Evolutionary conservation across 2,113 vertebrate genomes (phyloP).

Genomic region (Empidonax traillii): DNA sequence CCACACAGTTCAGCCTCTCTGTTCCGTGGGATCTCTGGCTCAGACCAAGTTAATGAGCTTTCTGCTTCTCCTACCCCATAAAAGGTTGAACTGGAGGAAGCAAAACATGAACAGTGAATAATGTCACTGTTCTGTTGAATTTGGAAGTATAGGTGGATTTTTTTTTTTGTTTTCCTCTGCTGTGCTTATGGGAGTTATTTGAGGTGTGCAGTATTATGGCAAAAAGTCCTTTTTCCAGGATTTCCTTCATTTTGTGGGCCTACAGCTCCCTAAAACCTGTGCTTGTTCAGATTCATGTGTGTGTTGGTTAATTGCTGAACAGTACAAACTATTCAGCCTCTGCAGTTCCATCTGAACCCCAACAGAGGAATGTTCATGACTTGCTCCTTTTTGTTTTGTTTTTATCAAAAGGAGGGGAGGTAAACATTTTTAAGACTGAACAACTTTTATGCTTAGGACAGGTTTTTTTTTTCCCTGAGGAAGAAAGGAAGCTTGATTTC

Average conservation of each 20-base stretch:
- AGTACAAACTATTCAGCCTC: not conserved
- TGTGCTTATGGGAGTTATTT: not conserved
- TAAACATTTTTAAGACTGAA: not conserved
- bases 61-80: not conserved
- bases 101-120: not conserved
- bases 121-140: not conserved
- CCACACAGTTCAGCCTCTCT: not conserved
- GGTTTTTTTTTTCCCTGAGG: not conserved
- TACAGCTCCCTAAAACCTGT: not conserved
- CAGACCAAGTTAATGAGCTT: not conserved
- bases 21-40: not conserved
- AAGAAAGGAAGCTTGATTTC: constrained; percentile 32
- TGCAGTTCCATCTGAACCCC: not conserved
- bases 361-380: not conserved
- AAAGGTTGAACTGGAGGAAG: not conserved
- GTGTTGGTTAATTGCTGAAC: not conserved
- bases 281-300: not conserved
- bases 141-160: not conserved
- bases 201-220: not conserved
- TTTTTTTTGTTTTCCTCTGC: not conserved
- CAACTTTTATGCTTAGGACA: not conserved
- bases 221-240: not conserved
- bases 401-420: not conserved
- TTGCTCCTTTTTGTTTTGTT: not conserved
- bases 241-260: not conserved